Evolutionary conservation across 2,797 vertebrate species (phyloP).

Genomic region (Halcyon leucocephala): DNA sequence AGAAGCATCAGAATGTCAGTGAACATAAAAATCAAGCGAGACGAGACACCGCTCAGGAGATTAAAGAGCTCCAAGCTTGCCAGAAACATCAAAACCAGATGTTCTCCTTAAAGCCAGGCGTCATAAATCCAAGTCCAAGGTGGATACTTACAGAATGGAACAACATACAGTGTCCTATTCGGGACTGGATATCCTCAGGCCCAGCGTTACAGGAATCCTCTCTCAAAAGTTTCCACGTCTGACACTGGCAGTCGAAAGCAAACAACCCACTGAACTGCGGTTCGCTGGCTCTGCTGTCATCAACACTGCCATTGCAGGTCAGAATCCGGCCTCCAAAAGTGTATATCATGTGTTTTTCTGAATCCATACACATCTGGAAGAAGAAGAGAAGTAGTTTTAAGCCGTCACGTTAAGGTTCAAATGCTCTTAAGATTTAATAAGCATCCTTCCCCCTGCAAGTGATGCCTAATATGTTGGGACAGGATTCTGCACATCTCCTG

Average conservation of each 20-base stretch:
- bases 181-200: slow-evolving; percentile 96
- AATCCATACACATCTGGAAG: slow-evolving; percentile 98
- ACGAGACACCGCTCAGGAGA: background rate
- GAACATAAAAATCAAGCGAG: background rate
- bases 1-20: background rate
- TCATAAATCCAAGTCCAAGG: background rate
- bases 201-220: slow-evolving; percentile 98
- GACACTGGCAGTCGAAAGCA: slow-evolving; percentile 92
- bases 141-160: slow-evolving; percentile 88
- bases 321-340: slow-evolving; percentile 97
- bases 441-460: background rate
- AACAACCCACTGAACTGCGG: slow-evolving; percentile 98
- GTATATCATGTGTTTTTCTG: slow-evolving; percentile 99
- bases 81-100: background rate
- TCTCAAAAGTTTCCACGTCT: slow-evolving; percentile 92
- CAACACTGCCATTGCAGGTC: slow-evolving; percentile 95
- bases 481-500: background rate
- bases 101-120: background rate
- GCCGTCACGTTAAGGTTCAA: background rate
- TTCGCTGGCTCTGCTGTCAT: slow-evolving; percentile 94
- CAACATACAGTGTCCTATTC: slow-evolving; percentile 99
- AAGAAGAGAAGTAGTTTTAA: background rate
- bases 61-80: background rate
- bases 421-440: background rate
- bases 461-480: background rate